A percentile compares a stretch with the other conserved stretches of the same genome.
These are phyloP conservation scores for Hoplostethus atlanticus DNA, from an alignment of 2,797 vertebrate species.

Conservation along the genomic window DNA sequence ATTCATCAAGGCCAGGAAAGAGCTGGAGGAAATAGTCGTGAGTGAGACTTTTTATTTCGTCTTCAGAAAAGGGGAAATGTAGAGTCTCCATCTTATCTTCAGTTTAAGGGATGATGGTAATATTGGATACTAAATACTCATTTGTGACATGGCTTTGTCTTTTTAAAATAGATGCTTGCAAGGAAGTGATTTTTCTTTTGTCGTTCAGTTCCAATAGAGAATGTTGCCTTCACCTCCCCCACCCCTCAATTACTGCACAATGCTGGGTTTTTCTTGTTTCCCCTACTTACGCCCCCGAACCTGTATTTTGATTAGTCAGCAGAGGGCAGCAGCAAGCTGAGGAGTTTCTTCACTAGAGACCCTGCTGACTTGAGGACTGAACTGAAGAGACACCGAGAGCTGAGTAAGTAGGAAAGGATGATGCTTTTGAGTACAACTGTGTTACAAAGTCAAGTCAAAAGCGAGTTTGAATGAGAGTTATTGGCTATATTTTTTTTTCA, in stretches of 20 bases:
- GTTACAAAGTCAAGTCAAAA: slow-evolving; percentile 9
- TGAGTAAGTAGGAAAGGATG: slow-evolving; percentile 80
- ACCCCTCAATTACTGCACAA: not conserved
- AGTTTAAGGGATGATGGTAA: slow-evolving; percentile 50
- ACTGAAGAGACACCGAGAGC: slow-evolving; percentile 80
- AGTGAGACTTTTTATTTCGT: slow-evolving; percentile 62
- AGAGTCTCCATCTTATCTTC: slow-evolving; percentile 36
- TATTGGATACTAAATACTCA: slow-evolving; percentile 58
- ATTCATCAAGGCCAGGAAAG: slow-evolving; percentile 83
- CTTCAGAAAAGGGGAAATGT: slow-evolving; percentile 67
- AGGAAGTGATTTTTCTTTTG: not conserved
- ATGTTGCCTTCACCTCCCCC: not conserved
- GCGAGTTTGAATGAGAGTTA: not conserved
- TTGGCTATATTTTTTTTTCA: not conserved
- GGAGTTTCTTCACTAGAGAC: slow-evolving; percentile 60
- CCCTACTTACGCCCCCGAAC: not conserved
- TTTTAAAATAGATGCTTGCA: slow-evolving; percentile 37
- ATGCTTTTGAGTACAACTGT: not conserved
- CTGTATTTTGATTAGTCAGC: slow-evolving; percentile 85
- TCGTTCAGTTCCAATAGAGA: slow-evolving; percentile 22
- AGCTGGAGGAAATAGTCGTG: slow-evolving; percentile 85
- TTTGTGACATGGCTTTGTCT: slow-evolving; percentile 45
- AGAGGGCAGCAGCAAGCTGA: slow-evolving; percentile 92
- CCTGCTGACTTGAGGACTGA: slow-evolving; percentile 76
- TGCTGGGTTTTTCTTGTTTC: slow-evolving; percentile 8